Evolutionary conservation across 2,888 invertebrate species (phyloP).

Genomic region (Crioceris asparagi): DNA sequence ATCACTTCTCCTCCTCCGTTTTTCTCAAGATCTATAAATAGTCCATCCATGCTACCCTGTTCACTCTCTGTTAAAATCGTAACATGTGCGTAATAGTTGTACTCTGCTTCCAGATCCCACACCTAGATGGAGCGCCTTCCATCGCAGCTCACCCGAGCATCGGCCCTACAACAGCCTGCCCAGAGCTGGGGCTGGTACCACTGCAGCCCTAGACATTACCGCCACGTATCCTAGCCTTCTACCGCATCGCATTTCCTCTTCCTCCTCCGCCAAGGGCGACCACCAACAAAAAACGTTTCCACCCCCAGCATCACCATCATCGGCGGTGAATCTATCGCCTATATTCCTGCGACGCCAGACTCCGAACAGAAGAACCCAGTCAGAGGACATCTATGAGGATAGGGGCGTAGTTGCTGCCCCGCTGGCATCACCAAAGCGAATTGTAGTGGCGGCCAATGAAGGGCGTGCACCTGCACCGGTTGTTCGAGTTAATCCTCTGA

Average conservation of each 20-base stretch:
- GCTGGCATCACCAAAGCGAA: too few relatives aligned
- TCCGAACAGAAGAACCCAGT: constrained; percentile 29
- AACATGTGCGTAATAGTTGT: too few relatives aligned
- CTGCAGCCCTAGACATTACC: too few relatives aligned
- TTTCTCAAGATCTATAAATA: too few relatives aligned
- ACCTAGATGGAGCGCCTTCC: constrained; percentile 44
- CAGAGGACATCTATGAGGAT: constrained; percentile 33
- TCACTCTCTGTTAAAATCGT: too few relatives aligned
- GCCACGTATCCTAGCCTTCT: constrained; percentile 31
- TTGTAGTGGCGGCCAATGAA: too few relatives aligned
- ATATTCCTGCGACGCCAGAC: constrained; percentile 10
- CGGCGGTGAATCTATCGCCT: constrained; percentile 4
- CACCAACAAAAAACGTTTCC: constrained; percentile 7
- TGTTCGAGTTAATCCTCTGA: constrained; percentile 32
- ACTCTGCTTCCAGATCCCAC: constrained; percentile 41
- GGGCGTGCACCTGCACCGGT: too few relatives aligned
- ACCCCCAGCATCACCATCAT: neutral
- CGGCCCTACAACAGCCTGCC: constrained; percentile 51
- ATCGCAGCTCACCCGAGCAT: constrained; percentile 45
- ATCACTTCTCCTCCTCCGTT: too few relatives aligned
- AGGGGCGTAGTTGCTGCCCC: too few relatives aligned
- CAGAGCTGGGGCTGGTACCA: constrained; percentile 41
- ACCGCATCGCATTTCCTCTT: constrained; percentile 16
- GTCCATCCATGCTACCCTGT: too few relatives aligned
- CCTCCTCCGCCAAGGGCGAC: constrained; percentile 7